Evolutionary conservation across 2,797 vertebrate species (phyloP).

Genomic region (Chiroxiphia lanceolata): DNA sequence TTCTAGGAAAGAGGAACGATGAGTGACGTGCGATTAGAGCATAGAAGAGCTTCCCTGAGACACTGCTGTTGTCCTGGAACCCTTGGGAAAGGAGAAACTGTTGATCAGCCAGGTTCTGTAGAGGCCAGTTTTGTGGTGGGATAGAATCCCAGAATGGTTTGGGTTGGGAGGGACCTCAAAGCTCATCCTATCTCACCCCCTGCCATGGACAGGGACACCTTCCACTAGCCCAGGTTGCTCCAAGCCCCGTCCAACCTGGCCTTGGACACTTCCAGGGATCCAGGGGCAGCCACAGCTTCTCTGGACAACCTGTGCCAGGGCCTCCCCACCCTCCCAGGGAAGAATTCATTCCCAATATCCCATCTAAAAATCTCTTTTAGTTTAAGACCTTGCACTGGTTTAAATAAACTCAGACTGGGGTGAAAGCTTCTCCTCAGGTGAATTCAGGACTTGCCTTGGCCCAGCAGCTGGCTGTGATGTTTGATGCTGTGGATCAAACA

Average conservation of each 20-base stretch:
- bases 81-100: neutral
- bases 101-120: neutral
- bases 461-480: neutral
- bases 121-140: neutral
- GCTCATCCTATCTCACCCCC: neutral
- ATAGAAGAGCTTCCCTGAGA: neutral
- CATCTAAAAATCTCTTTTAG: neutral
- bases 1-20: neutral
- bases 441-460: neutral
- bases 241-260: too few species aligned
- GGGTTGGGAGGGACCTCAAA: neutral
- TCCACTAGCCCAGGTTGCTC: neutral
- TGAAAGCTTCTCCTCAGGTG: neutral
- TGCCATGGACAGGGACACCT: neutral
- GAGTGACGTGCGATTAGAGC: neutral
- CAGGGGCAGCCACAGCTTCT: too few species aligned
- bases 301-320: too few species aligned
- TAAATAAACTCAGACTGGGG: neutral
- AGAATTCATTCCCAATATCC: neutral
- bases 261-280: too few species aligned
- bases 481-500: neutral
- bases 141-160: neutral
- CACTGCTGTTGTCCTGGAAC: neutral
- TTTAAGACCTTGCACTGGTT: neutral
- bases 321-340: too few species aligned